Evolutionary conservation across 2,797 vertebrate species (phyloP).

Genomic region (Danio aesculapii): DNA sequence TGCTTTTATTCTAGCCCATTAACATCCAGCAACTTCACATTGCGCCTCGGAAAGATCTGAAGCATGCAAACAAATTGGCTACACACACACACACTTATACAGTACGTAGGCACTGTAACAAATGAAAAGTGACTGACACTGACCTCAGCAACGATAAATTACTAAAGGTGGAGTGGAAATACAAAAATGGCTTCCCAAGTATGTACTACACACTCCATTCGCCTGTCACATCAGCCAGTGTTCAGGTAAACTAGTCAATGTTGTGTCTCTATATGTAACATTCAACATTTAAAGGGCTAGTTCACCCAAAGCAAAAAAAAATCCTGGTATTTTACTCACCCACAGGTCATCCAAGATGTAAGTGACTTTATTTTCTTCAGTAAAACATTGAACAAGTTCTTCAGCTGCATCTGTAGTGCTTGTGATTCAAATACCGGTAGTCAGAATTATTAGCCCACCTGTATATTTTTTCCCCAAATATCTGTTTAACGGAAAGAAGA

Average conservation of each 20-base stretch:
- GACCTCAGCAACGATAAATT: constrained; percentile 18
- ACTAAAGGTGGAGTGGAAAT: constrained; percentile 33
- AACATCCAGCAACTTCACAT: constrained; percentile 41
- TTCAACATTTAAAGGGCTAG: too few relatives aligned
- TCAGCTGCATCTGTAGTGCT: too few relatives aligned
- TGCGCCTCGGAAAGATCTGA: constrained; percentile 19
- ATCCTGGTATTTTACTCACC: too few relatives aligned
- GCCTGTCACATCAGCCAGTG: background rate
- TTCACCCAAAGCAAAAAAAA: too few relatives aligned
- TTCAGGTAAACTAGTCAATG: background rate
- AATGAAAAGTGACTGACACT: constrained; percentile 21
- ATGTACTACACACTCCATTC: background rate
- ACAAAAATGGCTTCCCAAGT: background rate
- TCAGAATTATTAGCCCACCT: too few relatives aligned
- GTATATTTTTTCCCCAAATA: too few relatives aligned
- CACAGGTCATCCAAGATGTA: too few relatives aligned
- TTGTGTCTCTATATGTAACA: background rate
- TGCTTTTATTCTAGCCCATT: constrained; percentile 46
- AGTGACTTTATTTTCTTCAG: too few relatives aligned
- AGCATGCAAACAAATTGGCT: constrained; percentile 15
- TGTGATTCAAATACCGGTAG: too few relatives aligned
- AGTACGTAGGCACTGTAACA: background rate
- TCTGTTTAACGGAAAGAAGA: too few relatives aligned
- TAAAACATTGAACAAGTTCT: too few relatives aligned
- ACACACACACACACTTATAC: background rate